Base-by-base conservation (phyloP, 1,140 invertebrate species). In the Euschistus heros region DNA sequence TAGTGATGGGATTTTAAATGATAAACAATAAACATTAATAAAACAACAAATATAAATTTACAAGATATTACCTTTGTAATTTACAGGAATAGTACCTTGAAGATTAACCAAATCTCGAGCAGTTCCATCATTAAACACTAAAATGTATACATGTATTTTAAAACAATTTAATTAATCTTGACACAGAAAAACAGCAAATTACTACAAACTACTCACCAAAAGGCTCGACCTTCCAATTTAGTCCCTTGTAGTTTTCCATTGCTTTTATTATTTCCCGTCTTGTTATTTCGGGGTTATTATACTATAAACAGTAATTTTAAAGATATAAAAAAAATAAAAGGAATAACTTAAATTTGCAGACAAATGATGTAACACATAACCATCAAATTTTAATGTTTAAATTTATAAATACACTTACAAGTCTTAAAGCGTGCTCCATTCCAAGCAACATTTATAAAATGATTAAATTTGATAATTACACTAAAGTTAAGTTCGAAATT, bases 81-180 rank as follows among this genome's bases (percentile, higher is more conserved):
- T 79, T 2, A 97, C 91, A 30, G 94, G 94, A 73, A 98, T 93
- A 17, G 94, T 98, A 61, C 95, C 95, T 73, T 86, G 82, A 17
- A 98, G 78, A 74, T 88, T 88, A 14, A 96, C 76, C 63, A 97
- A 78, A 65, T 94, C 86, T 76, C 88, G 91, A 63, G 80, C 77
- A 17, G 79, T 82, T 44, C 94, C 94, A 86, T 95, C 89, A 75
- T 92, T 93, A 74, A 96, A 96, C 27, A 91, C 92, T 91, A 79
- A 73, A 71, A 13, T 17, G 22, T 6, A 57, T 15, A 57, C 20
- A 57, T 2, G 8, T 55, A 57, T 20, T 20, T 27, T 24, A 57
- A n/a, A 50, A 50, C 17, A 5, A 50, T 50, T 4, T 4, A 50
- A 5, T 50, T 50, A 3, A 4, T n/a, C 47, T 50, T 4, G 13